These are phyloP conservation scores for Julus scandinavius DNA, from an alignment of 2,888 invertebrate genomes.

Conservation along the genomic window DNA sequence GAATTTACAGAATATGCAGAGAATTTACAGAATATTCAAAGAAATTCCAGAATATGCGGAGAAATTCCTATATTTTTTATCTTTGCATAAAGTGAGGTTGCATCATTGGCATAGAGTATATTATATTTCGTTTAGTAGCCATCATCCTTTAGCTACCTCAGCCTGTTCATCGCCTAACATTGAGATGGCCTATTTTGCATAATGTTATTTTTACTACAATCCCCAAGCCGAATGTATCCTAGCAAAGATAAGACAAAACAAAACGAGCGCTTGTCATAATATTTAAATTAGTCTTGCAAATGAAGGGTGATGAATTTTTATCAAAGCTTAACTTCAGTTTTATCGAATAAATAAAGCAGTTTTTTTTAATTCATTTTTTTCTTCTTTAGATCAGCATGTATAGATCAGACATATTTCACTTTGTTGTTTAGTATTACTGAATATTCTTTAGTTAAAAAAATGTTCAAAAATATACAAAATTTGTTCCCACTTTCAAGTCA, in stretches of 20 bases:
- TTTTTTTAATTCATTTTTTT: background rate
- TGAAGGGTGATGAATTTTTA: constrained; percentile 13
- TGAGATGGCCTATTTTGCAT: background rate
- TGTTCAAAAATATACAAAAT: no score
- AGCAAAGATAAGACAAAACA: constrained; percentile 31
- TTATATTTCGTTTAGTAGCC: background rate
- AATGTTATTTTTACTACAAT: constrained; percentile 42
- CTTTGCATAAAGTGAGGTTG: background rate
- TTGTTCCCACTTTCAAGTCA: no score
- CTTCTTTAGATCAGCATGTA: no score
- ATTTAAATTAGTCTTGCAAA: constrained; percentile 43
- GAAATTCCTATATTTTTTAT: background rate
- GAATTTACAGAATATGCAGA: no score
- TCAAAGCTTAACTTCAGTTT: background rate
- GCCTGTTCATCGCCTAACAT: background rate
- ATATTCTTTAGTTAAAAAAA: no score
- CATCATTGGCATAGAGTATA: background rate
- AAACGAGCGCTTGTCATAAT: constrained; percentile 45
- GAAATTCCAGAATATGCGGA: background rate
- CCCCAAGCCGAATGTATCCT: constrained; percentile 34
- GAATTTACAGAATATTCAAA: no score
- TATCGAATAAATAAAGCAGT: background rate
- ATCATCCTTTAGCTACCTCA: background rate
- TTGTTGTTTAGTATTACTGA: no score
- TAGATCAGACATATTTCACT: no score